Conservation (phyloP, 2,113 vertebrate genomes). For the Antechinus stuartii region DNA sequence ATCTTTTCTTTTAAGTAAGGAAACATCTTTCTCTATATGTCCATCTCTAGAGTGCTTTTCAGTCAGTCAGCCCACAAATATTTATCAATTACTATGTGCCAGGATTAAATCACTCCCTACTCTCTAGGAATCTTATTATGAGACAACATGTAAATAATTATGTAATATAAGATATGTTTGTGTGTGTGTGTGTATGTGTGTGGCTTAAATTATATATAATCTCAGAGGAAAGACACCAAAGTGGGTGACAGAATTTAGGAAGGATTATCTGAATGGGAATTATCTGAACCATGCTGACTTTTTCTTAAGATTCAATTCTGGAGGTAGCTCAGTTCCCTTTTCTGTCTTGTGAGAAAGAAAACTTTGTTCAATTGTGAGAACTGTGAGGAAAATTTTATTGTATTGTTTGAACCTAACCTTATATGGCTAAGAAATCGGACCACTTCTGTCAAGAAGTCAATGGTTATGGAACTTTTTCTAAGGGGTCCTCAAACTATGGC, state of each 20-base stretch:
- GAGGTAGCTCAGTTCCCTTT: neutral
- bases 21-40: neutral
- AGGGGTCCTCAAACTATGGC: no score
- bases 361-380: neutral
- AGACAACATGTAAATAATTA: neutral
- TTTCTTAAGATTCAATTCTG: neutral
- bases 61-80: neutral
- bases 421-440: neutral
- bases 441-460: neutral
- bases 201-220: neutral
- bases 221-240: neutral
- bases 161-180: neutral
- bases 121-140: neutral
- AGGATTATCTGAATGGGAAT: neutral
- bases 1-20: neutral
- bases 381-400: neutral
- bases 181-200: neutral
- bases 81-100: neutral
- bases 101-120: neutral
- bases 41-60: neutral
- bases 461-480: no score
- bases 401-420: neutral
- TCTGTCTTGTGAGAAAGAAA: neutral
- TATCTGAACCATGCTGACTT: neutral
- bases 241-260: neutral